These are phyloP conservation scores for Polymixis flavicincta DNA, from an alignment of 2,888 invertebrate genomes.

Conservation along the genomic window DNA sequence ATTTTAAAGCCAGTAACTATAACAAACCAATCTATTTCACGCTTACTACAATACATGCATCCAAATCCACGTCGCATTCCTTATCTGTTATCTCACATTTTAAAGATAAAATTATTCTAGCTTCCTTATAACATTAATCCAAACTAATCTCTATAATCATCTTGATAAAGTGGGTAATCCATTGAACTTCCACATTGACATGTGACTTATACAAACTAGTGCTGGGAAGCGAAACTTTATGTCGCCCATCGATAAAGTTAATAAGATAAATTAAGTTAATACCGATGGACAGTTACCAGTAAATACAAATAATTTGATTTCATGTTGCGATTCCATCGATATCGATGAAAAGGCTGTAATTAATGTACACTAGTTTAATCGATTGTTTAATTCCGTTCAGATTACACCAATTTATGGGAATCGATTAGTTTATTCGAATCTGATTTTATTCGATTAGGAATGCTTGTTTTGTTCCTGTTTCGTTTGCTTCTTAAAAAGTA, in stretches of 20 bases:
- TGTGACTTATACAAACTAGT: constrained; percentile 70
- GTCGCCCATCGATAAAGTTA: constrained; percentile 82
- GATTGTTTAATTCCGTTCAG: constrained; percentile 65
- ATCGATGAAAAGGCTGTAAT: constrained; percentile 69
- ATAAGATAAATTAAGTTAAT: constrained; percentile 85
- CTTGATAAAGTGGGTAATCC: constrained; percentile 71
- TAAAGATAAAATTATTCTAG: constrained; percentile 81
- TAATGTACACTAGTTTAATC: constrained; percentile 75
- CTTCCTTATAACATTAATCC: constrained; percentile 67
- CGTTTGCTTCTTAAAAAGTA: constrained; percentile 12
- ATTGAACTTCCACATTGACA: constrained; percentile 64
- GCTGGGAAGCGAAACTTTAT: constrained; percentile 72
- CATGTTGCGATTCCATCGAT: constrained; percentile 77
- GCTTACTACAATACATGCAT: constrained; percentile 60
- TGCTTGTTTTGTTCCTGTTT: constrained; percentile 44
- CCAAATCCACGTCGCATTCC: constrained; percentile 69
- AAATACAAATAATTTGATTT: constrained; percentile 79
- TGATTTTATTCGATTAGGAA: constrained; percentile 61
- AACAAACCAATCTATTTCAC: constrained; percentile 51
- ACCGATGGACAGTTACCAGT: constrained; percentile 74
- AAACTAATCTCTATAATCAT: constrained; percentile 68
- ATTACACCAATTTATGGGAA: constrained; percentile 58
- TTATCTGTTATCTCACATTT: constrained; percentile 86
- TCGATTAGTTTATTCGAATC: constrained; percentile 62
- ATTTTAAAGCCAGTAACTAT: neutral